These are phyloP conservation scores for Eumerus sabulonum DNA, from an alignment of 2,888 invertebrate species.

Conservation along the genomic window DNA sequence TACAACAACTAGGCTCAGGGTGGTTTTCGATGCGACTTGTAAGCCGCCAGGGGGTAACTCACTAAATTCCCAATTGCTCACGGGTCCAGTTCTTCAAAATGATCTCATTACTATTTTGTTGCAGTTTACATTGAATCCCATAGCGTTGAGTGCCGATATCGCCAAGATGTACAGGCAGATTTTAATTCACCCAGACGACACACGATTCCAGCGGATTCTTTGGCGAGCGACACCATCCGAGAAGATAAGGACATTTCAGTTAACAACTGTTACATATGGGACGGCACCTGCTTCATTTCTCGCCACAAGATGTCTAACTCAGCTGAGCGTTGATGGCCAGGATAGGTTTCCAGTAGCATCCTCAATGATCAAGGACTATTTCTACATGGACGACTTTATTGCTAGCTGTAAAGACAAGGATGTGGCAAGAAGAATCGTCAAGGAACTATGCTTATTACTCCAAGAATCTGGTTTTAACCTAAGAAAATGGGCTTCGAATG, in stretches of 20 bases:
- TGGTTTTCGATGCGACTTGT: conserved; percentile 6
- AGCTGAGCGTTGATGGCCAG: neutral
- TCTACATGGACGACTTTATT: neutral
- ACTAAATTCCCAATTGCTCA: conserved; percentile 9
- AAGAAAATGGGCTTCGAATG: neutral
- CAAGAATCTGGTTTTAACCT: neutral
- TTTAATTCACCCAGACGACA: conserved; percentile 19
- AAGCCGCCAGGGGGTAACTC: neutral
- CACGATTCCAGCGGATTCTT: neutral
- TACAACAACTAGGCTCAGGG: conserved; percentile 6
- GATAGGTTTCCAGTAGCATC: neutral
- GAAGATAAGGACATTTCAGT: neutral
- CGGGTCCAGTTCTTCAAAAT: conserved; percentile 17
- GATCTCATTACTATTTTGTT: conserved; percentile 36
- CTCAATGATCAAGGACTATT: too few relatives aligned
- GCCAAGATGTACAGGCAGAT: conserved; percentile 61
- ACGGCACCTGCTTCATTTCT: neutral
- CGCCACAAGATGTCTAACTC: neutral
- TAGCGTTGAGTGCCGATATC: conserved; percentile 51
- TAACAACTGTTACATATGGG: neutral
- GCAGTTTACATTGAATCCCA: conserved; percentile 47
- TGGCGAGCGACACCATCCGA: neutral
- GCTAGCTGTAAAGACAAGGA: neutral
- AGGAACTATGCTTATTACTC: neutral
- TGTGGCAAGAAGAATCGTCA: neutral